phyloP scores from a whole-genome alignment of 2,888 invertebrate genomes.

The Lycaena phlaeas region DNA sequence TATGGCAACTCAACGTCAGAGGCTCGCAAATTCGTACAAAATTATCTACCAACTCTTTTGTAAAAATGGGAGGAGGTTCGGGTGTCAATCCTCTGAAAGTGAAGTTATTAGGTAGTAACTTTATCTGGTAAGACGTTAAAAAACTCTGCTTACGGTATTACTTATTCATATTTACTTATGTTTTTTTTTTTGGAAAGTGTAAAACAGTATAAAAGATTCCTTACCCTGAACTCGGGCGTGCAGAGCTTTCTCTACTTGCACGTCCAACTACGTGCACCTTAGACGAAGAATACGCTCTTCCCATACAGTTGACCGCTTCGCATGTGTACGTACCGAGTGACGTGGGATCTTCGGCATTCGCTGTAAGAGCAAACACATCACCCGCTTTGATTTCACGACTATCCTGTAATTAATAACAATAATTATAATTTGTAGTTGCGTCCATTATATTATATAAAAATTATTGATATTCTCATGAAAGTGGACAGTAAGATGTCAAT shows the following conservation, averaged over 20 bases:
- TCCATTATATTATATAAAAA: no score
- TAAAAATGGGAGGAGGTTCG: conserved; percentile 85
- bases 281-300: conserved; percentile 85
- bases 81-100: conserved; percentile 51
- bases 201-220: no score
- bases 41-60: conserved; percentile 81
- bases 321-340: conserved; percentile 91
- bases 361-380: conserved; percentile 89
- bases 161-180: no score
- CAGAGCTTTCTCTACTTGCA: conserved; percentile 79
- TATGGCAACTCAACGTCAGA: conserved; percentile 82
- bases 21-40: conserved; percentile 85
- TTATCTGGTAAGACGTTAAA: no score
- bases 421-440: no score
- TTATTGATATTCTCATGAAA: no score
- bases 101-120: no score
- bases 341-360: conserved; percentile 87
- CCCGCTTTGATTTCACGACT: conserved; percentile 91
- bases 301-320: conserved; percentile 92
- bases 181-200: no score
- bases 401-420: conserved; percentile 74
- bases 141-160: no score
- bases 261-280: conserved; percentile 86
- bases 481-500: no score
- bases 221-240: conserved; percentile 79